Conservation (phyloP, 2,888 invertebrate species). For the Teleogryllus oceanicus region DNA sequence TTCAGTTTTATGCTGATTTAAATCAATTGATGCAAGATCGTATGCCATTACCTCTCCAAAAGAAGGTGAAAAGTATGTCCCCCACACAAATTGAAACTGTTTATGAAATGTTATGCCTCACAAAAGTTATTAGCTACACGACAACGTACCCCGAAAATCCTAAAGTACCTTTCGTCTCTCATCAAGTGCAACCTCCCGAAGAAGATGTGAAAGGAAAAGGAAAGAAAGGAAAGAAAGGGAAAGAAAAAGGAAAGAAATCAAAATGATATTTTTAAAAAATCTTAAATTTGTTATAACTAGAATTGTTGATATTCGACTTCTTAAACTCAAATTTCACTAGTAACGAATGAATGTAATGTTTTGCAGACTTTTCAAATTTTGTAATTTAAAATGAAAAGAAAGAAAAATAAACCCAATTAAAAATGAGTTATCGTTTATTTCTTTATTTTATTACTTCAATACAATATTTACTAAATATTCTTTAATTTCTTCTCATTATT, state of each 20-base stretch:
- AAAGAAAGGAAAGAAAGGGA: slow-evolving; percentile 4
- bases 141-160: background rate
- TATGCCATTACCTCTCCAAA: background rate
- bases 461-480: no score
- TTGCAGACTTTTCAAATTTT: no score
- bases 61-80: background rate
- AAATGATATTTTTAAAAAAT: background rate
- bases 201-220: background rate
- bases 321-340: no score
- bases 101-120: background rate
- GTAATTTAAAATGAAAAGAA: no score
- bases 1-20: slow-evolving; percentile 18
- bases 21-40: background rate
- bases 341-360: no score
- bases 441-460: no score
- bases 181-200: no score
- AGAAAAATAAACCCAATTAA: no score
- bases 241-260: background rate
- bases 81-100: background rate
- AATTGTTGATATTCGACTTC: no score
- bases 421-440: no score
- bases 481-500: no score
- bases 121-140: background rate
- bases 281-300: no score
- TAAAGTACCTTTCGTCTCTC: background rate